These are phyloP conservation scores for Mastomys natalensis DNA, from an alignment of 2,113 vertebrate genomes.

Conservation along the genomic window DNA sequence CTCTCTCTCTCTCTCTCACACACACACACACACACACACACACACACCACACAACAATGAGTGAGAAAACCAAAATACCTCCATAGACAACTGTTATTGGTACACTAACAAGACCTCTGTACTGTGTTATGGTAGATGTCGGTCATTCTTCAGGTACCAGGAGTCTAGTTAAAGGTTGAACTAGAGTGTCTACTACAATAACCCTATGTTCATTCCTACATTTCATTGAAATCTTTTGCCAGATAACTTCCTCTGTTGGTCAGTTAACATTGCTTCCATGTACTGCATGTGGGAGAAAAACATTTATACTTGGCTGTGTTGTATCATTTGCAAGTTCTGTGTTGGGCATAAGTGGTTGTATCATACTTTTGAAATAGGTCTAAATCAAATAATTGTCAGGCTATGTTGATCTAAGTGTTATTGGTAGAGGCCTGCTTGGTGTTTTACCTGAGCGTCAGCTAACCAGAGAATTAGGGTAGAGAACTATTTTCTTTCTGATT, in stretches of 20 bases:
- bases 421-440: not conserved
- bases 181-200: not conserved
- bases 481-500: not conserved
- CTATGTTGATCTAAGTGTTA: not conserved
- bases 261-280: not conserved
- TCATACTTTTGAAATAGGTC: not conserved
- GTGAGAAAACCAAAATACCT: no score
- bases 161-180: not conserved
- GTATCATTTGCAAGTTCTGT: constrained; percentile 2
- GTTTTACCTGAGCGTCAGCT: not conserved
- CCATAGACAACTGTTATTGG: no score
- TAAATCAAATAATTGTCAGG: not conserved
- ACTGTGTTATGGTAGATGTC: not conserved
- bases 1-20: no score
- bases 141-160: not conserved
- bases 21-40: no score
- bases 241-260: not conserved
- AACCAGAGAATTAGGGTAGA: not conserved
- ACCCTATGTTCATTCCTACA: not conserved
- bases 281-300: no score
- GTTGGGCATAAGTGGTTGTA: not conserved
- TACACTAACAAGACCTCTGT: no score
- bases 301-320: not conserved
- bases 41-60: no score
- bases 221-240: not conserved